Base-by-base conservation (phyloP, 2,888 invertebrate genomes). In the Agrenia bidenticulata region DNA sequence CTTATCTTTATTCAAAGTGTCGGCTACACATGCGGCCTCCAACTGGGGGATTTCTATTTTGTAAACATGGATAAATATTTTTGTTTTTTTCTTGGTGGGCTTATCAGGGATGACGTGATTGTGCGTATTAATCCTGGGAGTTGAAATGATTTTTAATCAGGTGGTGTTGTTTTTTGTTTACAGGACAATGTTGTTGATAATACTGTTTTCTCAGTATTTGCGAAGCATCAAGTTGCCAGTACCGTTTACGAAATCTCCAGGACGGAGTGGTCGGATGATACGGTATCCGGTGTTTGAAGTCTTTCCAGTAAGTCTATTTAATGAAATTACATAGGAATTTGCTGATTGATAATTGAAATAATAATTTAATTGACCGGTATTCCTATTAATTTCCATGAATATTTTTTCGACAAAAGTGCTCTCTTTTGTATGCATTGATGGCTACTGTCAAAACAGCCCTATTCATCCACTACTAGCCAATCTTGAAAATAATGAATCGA, bases 41-140 rank as follows among this genome's bases (percentile, higher is more conserved):
- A 89, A 92, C 75, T 93, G 92, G 92, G 89, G 89, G 15, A 87
- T 93, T 63, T 87, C 92, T 0, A 84, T 85, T 17, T 85, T 89
- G 92, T 92, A 79, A 59, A 50, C 53, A 42, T 61, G 37, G 61
- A 53, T 42, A 56, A 53, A 49, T 23, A 42, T 57, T 61, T 64
- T 65, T 4, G 41, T 15, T 39, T 11, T 11, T 15, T 39, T 39
- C 7, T 7, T 39, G 39, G 39, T 39, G 15, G 15, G 7, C 39
- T 39, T 39, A 15, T n/a, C n/a, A n/a, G n/a, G n/a, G n/a, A n/a
- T n/a, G n/a, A n/a, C n/a, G n/a, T n/a, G n/a, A n/a, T n/a, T n/a
- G n/a, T n/a, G n/a, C n/a, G n/a, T n/a, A n/a, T n/a, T n/a, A n/a
- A n/a, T n/a, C n/a, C n/a, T n/a, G n/a, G n/a, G n/a, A n/a, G n/a